phyloP scores from a whole-genome alignment of 2,888 invertebrate genomes.

The Slavum lentiscoides region DNA sequence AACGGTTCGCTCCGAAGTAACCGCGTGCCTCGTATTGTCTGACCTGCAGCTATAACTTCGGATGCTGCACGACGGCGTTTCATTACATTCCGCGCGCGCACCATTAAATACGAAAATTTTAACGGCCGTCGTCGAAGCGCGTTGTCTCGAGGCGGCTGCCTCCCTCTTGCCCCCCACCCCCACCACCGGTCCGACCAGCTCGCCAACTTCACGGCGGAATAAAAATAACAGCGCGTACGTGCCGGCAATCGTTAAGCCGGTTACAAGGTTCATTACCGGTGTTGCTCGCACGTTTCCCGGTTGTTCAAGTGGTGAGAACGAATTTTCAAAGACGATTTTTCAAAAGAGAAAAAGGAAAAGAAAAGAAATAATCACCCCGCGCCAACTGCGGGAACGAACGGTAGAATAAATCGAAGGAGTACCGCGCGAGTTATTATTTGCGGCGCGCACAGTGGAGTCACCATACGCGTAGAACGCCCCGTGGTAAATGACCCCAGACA shows the following conservation, averaged over 20 bases:
- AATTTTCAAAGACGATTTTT: conserved; percentile 45
- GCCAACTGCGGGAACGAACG: not conserved
- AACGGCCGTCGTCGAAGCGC: conserved; percentile 3
- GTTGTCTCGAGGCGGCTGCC: not conserved
- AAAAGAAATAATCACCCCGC: not conserved
- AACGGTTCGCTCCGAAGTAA: too few species aligned
- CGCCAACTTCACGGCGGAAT: not conserved
- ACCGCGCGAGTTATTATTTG: not conserved
- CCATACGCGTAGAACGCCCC: too few species aligned
- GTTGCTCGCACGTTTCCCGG: conserved; percentile 37
- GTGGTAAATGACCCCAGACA: too few species aligned
- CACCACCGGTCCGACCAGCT: not conserved
- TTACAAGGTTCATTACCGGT: conserved; percentile 44
- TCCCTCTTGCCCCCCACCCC: not conserved
- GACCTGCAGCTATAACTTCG: not conserved
- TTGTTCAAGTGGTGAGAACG: conserved; percentile 28
- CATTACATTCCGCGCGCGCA: conserved; percentile 35
- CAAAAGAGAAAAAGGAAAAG: conserved; percentile 3
- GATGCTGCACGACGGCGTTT: not conserved
- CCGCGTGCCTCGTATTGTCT: too few species aligned
- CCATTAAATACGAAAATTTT: conserved; percentile 45
- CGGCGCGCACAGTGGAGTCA: too few species aligned
- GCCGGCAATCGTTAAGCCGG: conserved; percentile 50
- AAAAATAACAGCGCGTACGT: conserved; percentile 47
- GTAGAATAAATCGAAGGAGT: not conserved